A percentile compares a stretch with the other conserved stretches of the same genome.
Conservation (phyloP, 2,888 invertebrate genomes). For the Tenthredo livida region DNA sequence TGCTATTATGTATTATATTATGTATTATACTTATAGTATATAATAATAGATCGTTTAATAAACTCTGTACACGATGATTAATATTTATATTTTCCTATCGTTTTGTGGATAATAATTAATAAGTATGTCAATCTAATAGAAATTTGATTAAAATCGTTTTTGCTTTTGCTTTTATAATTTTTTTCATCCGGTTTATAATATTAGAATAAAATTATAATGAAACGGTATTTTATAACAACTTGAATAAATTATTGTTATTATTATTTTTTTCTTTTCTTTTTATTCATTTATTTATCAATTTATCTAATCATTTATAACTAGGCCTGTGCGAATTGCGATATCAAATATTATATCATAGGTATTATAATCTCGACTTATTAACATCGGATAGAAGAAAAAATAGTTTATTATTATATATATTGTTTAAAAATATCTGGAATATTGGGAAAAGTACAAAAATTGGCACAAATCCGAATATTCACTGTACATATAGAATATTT, state of each 20-base stretch:
- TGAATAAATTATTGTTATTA: not conserved
- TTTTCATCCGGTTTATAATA: not conserved
- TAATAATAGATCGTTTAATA: not conserved
- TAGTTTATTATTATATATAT: not conserved
- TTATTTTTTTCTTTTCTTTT: no score
- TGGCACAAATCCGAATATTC: slow-evolving; percentile 13
- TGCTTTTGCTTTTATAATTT: not conserved
- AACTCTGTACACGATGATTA: not conserved
- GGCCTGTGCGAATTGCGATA: slow-evolving; percentile 31
- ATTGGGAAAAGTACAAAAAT: slow-evolving; percentile 28
- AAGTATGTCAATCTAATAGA: not conserved
- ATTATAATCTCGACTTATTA: slow-evolving; percentile 1
- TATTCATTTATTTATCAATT: not conserved
- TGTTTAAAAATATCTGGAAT: slow-evolving; percentile 11
- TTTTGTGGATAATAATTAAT: not conserved
- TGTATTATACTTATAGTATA: not conserved
- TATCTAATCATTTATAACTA: not conserved
- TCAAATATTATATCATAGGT: not conserved
- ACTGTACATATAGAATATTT: not conserved
- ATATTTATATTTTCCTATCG: not conserved
- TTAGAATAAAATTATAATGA: not conserved
- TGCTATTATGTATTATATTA: not conserved
- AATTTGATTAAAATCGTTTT: not conserved
- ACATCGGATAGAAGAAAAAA: not conserved
- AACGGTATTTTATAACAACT: not conserved